These are phyloP conservation scores for Cynodonichthys magdalenae DNA, from an alignment of 2,797 vertebrate species.

Conservation along the genomic window DNA sequence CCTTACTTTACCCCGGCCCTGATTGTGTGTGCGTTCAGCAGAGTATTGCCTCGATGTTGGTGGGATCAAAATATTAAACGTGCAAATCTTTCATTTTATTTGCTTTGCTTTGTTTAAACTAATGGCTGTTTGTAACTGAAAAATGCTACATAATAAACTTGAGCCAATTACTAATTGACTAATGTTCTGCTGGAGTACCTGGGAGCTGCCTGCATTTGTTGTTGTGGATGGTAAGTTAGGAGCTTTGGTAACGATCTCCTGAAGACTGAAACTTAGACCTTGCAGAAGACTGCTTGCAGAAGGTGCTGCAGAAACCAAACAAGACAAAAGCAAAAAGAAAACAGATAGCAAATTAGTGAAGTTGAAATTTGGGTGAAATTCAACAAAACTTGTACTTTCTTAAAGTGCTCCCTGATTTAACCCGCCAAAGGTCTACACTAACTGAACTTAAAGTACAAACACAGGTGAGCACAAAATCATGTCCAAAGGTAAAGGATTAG, in stretches of 20 bases:
- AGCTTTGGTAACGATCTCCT: constrained; percentile 92
- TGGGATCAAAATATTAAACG: no score
- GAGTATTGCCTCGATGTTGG: no score
- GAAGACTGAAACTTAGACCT: constrained; percentile 97
- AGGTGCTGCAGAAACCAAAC: constrained; percentile 72
- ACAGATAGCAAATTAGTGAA: constrained; percentile 10
- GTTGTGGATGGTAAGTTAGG: constrained; percentile 79
- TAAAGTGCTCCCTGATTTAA: background rate
- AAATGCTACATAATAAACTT: no score
- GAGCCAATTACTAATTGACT: background rate
- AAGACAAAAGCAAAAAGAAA: background rate
- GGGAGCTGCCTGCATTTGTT: constrained; percentile 74
- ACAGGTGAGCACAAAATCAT: constrained; percentile 34
- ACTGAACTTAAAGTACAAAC: constrained; percentile 8
- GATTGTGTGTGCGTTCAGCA: no score
- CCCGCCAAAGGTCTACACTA: background rate
- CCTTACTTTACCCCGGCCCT: no score
- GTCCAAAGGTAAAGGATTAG: constrained; percentile 53
- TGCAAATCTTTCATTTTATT: no score
- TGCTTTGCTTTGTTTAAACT: no score
- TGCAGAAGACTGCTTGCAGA: constrained; percentile 97
- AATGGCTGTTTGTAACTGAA: no score
- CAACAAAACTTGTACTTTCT: constrained; percentile 10
- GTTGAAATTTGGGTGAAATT: constrained; percentile 1
- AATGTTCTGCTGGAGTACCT: constrained; percentile 76